Conservation (phyloP, 2,797 vertebrate species). For the Ceyx erithaca region DNA sequence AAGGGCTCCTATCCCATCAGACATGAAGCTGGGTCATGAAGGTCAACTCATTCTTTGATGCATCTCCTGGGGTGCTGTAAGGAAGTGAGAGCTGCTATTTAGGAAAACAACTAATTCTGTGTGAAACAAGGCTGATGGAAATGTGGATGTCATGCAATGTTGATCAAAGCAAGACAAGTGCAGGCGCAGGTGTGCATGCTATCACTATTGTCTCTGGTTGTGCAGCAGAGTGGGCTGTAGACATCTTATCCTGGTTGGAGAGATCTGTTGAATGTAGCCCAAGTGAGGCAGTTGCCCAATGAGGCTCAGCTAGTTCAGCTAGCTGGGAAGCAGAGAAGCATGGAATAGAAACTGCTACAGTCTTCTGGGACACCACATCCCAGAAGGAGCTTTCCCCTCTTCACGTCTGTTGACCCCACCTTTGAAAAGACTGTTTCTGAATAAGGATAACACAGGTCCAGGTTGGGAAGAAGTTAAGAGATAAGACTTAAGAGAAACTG, state of each 20-base stretch:
- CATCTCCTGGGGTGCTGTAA: neutral
- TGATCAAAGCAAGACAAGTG: fast-evolving
- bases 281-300: neutral
- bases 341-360: neutral
- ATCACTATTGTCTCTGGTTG: fast-evolving
- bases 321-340: neutral
- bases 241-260: neutral
- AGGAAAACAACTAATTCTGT: neutral
- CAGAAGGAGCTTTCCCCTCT: neutral
- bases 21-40: neutral
- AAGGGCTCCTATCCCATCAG: neutral
- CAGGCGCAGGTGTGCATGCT: neutral
- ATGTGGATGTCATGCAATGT: neutral
- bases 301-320: neutral
- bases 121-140: neutral
- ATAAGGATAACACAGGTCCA: neutral
- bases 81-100: neutral
- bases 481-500: neutral
- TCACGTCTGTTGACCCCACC: too few species aligned
- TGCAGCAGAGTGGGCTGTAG: neutral
- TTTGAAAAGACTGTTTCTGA: neutral
- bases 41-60: neutral
- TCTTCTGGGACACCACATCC: neutral
- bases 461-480: neutral
- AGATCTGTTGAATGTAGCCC: neutral